Evolutionary conservation across 2,113 vertebrate genomes (phyloP), one percentile per base, ranked within the genome.

Genomic region (Sorex fumeus): DNA sequence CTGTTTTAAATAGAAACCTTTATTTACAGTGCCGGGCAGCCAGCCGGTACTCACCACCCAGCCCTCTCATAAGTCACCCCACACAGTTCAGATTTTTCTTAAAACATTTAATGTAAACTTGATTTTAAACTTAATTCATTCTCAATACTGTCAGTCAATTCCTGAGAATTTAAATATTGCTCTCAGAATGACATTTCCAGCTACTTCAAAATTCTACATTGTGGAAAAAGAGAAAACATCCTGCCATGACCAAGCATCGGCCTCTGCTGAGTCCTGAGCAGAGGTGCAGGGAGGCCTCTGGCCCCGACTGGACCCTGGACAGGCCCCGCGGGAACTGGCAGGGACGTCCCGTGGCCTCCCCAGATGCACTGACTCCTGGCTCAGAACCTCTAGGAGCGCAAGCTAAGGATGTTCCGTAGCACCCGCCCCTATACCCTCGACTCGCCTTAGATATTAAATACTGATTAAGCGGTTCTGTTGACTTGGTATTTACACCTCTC

Each of bases 1-100:
- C 77, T 70, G 77, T 98, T 98, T 99, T 99, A 99, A 99, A 99
- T 99, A 99, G 98, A 99, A 99, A 99, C 98, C 98, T 99, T 99
- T 99, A 99, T 99, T 99, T 99, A 99, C 99, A 99, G 98, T 93
- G 98, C 98, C 89, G 97, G 95, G 98, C 98, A 98, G 94, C 97
- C 92, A 96, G 97, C 97, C 98, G 97, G 97, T 98, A 98, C 98
- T 98, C 98, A 98, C 98, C 98, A 98, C 97, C 96, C 84, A 97
- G 97, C 96, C 98, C 95, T 90, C 90, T 97, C 96, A 88, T 93
- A 97, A 97, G 95, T 95, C 95, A 96, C 94, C 94, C 94, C 91
- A 8, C 36, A 75, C 92, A 87, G 64, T 94, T 94, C 96, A n/a
- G 79, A 94, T 86, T 95, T 95, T 96, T 95, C 94, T 66, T 30